Evolutionary conservation across 2,113 vertebrate genomes (phyloP).

Genomic region (Polypterus bichir): DNA sequence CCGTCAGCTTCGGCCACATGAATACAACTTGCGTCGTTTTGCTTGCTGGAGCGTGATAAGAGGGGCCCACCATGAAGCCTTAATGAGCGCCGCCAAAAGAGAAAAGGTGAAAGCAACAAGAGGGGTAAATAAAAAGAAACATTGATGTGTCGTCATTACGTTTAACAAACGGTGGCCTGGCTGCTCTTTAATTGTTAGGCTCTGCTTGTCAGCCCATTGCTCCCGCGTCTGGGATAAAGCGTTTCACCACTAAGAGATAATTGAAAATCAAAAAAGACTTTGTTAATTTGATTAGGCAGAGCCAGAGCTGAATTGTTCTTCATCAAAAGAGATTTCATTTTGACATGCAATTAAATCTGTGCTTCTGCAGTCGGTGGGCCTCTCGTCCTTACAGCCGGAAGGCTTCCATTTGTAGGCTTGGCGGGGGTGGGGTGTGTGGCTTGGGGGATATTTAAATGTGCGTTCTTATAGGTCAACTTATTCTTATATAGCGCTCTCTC

Average conservation of each 20-base stretch:
- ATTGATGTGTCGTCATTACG: neutral
- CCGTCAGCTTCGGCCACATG: no score
- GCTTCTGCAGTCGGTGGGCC: conserved; percentile 39
- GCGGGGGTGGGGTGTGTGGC: neutral
- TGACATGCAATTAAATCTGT: conserved; percentile 72
- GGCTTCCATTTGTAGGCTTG: fast-evolving
- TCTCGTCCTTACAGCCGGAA: conserved; percentile 3
- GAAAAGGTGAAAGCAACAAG: neutral
- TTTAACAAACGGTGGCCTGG: neutral
- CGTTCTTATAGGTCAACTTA: no score
- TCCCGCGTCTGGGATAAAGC: conserved; percentile 41
- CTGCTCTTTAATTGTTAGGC: conserved; percentile 30
- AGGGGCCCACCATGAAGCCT: neutral
- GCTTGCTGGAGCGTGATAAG: neutral
- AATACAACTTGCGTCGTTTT: neutral
- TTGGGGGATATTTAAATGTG: neutral
- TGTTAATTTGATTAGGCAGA: conserved; percentile 85
- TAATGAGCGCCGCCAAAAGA: neutral
- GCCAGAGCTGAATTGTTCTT: conserved; percentile 67
- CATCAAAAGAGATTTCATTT: conserved; percentile 83
- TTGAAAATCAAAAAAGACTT: conserved; percentile 91
- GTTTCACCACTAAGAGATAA: conserved; percentile 61
- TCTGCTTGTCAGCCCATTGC: conserved; percentile 40
- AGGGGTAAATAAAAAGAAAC: conserved; percentile 6
- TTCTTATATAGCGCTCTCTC: no score